These are phyloP conservation scores for Alloscopus bannaensis DNA, from an alignment of 2,888 invertebrate species.

Conservation along the genomic window DNA sequence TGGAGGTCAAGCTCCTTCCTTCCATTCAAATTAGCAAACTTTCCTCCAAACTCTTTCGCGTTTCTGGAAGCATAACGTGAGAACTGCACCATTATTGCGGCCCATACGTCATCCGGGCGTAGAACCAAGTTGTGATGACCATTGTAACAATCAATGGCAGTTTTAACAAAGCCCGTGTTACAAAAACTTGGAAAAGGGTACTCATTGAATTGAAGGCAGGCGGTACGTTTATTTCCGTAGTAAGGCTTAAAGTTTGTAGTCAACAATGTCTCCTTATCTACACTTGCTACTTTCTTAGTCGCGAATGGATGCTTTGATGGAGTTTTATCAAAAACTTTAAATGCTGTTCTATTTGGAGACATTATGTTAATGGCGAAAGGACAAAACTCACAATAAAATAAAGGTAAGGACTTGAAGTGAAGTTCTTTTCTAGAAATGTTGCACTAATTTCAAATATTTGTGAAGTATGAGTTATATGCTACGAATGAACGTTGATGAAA, in stretches of 20 bases:
- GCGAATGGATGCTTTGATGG: background rate
- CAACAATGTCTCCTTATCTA: background rate
- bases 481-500: no score
- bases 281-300: no score
- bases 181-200: background rate
- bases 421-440: no score
- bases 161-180: conserved; percentile 43
- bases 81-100: conserved; percentile 54
- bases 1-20: conserved; percentile 33
- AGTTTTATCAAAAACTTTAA: background rate
- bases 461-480: no score
- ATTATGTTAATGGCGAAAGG: no score
- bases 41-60: conserved; percentile 40
- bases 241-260: background rate
- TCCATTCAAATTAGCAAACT: conserved; percentile 57
- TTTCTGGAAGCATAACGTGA: conserved; percentile 45
- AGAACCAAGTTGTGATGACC: conserved; percentile 47
- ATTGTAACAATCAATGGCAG: conserved; percentile 43
- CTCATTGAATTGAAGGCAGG: background rate
- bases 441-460: no score
- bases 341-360: no score
- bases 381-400: no score
- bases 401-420: no score
- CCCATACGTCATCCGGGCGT: conserved; percentile 60
- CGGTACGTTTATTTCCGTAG: background rate